A percentile compares a stretch with the other conserved stretches of the same genome.
Conservation (phyloP, 2,888 invertebrate species). For the Didymodactylos carnosus region DNA sequence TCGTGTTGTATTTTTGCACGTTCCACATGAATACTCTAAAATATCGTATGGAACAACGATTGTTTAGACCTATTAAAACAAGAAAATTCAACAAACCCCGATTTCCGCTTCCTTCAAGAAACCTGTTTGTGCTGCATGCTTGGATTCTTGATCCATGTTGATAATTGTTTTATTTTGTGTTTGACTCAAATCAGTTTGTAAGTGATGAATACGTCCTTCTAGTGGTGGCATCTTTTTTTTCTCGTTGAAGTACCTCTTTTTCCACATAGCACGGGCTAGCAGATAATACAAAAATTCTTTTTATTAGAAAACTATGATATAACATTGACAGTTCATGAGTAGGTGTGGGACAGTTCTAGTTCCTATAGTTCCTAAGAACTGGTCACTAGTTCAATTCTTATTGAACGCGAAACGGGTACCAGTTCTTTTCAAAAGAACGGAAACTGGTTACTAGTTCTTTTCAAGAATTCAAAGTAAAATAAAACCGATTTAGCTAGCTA, state of each 20-base stretch:
- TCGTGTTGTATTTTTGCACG: not conserved
- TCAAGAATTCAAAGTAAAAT: too few species aligned
- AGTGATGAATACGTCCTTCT: constrained; percentile 22
- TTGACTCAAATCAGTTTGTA: not conserved
- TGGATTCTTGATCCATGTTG: constrained; percentile 1
- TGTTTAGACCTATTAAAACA: not conserved
- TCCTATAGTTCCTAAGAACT: too few species aligned
- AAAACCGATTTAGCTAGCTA: too few species aligned
- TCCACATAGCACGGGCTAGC: constrained; percentile 34
- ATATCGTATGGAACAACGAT: too few species aligned
- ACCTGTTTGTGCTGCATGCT: not conserved
- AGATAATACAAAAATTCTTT: not conserved
- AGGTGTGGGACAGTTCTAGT: too few species aligned
- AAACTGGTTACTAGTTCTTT: too few species aligned
- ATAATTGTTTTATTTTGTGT: not conserved
- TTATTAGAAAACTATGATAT: not conserved
- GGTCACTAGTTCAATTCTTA: too few species aligned
- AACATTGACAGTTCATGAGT: too few species aligned
- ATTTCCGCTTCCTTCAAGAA: not conserved
- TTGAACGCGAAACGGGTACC: too few species aligned
- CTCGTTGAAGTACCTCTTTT: constrained; percentile 34
- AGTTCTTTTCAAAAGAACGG: too few species aligned
- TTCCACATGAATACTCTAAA: too few species aligned
- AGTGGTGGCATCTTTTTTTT: constrained; percentile 33
- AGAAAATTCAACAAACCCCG: not conserved